Conservation (phyloP, 2,113 vertebrate species). For the Triplophysa tibetana region DNA sequence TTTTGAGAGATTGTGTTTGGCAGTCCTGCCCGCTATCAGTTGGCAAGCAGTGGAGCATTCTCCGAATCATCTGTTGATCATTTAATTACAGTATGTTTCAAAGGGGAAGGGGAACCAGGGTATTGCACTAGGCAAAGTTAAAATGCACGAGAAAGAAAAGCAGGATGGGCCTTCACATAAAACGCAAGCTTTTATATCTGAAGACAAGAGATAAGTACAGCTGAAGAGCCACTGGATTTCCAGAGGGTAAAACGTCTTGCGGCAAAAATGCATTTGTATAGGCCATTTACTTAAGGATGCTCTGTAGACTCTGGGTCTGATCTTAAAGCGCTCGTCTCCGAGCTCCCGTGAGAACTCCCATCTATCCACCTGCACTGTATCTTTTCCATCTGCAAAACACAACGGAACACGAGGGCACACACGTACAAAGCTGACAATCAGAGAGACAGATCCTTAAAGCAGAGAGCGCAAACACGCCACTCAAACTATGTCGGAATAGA, state of each 20-base stretch:
- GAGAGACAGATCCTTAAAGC: slow-evolving; percentile 38
- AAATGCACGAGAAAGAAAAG: neutral
- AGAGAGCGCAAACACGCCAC: slow-evolving; percentile 22
- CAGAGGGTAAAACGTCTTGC: slow-evolving; percentile 4
- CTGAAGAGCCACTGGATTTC: slow-evolving; percentile 29
- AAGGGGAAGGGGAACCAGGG: slow-evolving; percentile 43
- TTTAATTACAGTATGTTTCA: slow-evolving; percentile 66
- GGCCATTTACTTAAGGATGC: slow-evolving; percentile 38
- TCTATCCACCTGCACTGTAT: slow-evolving; percentile 43
- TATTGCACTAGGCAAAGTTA: neutral
- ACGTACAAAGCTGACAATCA: slow-evolving; percentile 40
- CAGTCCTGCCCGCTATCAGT: slow-evolving; percentile 57
- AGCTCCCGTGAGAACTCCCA: slow-evolving; percentile 31
- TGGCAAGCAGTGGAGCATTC: slow-evolving; percentile 58
- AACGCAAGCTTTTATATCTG: slow-evolving; percentile 15
- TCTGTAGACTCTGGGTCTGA: slow-evolving; percentile 12
- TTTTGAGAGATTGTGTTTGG: slow-evolving; percentile 60
- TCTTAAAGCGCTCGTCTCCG: slow-evolving; percentile 27
- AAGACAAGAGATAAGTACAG: slow-evolving; percentile 28
- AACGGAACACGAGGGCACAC: slow-evolving; percentile 15
- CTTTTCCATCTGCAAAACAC: slow-evolving; percentile 39
- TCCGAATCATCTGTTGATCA: slow-evolving; percentile 66
- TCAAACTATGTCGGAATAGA: slow-evolving; percentile 27
- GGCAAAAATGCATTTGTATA: slow-evolving; percentile 26
- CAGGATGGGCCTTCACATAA: neutral